Percentiles rank a stretch among this genome's conserved stretches.
Conservation (phyloP, 2,888 invertebrate species). For the Diloba caeruleocephala region DNA sequence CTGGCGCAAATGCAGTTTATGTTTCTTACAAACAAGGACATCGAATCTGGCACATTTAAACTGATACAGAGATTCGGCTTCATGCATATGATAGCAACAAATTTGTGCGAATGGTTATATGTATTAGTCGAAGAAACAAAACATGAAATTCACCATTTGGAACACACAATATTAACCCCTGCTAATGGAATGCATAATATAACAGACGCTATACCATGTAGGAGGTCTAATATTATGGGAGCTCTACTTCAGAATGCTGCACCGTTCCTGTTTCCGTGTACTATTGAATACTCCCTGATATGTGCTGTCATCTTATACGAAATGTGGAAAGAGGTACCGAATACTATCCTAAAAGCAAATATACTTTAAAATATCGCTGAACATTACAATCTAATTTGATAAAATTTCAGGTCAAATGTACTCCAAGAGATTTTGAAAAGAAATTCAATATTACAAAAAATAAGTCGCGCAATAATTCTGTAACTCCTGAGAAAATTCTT, state of each 20-base stretch:
- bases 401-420: slow-evolving; percentile 80
- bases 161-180: slow-evolving; percentile 73
- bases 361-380: too few species aligned
- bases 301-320: slow-evolving; percentile 96
- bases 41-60: slow-evolving; percentile 90
- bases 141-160: slow-evolving; percentile 94
- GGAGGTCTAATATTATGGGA: slow-evolving; percentile 92
- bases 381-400: too few species aligned
- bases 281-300: slow-evolving; percentile 96
- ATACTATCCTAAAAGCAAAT: not conserved
- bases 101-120: slow-evolving; percentile 97
- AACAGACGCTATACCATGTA: slow-evolving; percentile 77
- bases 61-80: slow-evolving; percentile 95
- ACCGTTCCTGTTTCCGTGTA: slow-evolving; percentile 96
- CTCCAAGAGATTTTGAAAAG: slow-evolving; percentile 83
- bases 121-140: slow-evolving; percentile 96
- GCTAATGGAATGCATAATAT: slow-evolving; percentile 59
- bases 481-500: slow-evolving; percentile 86
- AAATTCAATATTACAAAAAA: slow-evolving; percentile 75
- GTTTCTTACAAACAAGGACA: slow-evolving; percentile 95
- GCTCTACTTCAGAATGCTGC: slow-evolving; percentile 91
- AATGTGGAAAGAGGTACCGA: slow-evolving; percentile 95
- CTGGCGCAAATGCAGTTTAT: slow-evolving; percentile 98
- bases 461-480: slow-evolving; percentile 84
- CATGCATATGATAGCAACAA: slow-evolving; percentile 98